Evolutionary conservation across 2,113 vertebrate genomes (phyloP).

Genomic region (Pelmatolapia mariae): DNA sequence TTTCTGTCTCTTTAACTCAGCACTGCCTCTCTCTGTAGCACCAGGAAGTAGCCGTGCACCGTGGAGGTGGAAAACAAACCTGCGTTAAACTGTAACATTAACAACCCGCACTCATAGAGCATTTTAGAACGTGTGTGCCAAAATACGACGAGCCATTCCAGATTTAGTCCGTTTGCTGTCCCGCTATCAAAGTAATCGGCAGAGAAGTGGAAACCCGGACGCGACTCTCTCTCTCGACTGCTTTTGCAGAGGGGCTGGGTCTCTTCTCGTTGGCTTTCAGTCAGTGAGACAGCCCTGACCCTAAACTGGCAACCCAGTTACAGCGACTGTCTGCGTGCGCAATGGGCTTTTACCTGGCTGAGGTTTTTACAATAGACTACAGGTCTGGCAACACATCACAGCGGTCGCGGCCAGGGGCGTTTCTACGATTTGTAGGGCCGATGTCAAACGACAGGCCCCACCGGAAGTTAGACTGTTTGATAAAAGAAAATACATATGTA

Average conservation of each 20-base stretch:
- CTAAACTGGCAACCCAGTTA: constrained; percentile 24
- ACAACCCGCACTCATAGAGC: constrained; percentile 14
- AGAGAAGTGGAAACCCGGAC: constrained; percentile 19
- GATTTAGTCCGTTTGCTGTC: not conserved
- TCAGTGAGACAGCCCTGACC: constrained; percentile 26
- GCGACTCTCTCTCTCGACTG: not conserved
- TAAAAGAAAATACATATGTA: not conserved
- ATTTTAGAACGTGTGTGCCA: constrained; percentile 32
- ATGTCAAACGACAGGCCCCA: not conserved
- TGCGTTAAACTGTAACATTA: constrained; percentile 52
- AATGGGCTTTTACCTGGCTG: not conserved
- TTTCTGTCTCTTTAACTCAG: constrained; percentile 85
- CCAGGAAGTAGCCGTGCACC: constrained; percentile 76
- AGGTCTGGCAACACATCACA: not conserved
- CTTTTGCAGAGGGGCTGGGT: constrained; percentile 41
- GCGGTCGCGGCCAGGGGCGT: not conserved
- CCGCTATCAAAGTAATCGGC: constrained; percentile 5
- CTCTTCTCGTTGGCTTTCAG: constrained; percentile 10
- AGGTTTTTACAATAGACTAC: not conserved
- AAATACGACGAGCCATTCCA: not conserved
- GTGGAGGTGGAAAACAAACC: constrained; percentile 57
- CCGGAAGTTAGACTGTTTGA: not conserved
- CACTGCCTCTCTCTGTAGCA: constrained; percentile 87
- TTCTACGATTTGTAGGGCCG: not conserved
- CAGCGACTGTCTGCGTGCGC: not conserved